Conservation (phyloP, 2,797 vertebrate species). For the Typhlichthys subterraneus region DNA sequence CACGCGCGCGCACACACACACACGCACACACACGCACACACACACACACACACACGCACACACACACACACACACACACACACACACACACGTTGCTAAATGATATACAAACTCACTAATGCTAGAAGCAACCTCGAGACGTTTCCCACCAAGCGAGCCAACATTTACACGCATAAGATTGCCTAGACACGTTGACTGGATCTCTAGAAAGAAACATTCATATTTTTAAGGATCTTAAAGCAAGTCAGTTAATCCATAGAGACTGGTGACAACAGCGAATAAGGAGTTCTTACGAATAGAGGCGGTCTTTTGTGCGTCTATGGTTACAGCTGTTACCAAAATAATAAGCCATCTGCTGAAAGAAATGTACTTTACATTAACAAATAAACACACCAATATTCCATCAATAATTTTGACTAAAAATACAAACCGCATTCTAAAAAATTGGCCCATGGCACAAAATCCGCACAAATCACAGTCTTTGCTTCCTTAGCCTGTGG, state of each 20-base stretch:
- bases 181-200: slow-evolving; percentile 62
- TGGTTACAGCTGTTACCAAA: slow-evolving; percentile 24
- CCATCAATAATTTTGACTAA: accelerated
- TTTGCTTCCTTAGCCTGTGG: neutral
- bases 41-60: too few species aligned
- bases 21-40: neutral
- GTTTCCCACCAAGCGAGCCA: slow-evolving; percentile 44
- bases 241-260: neutral
- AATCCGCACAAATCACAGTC: neutral
- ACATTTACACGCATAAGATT: slow-evolving; percentile 62
- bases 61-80: neutral
- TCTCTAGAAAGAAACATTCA: slow-evolving; percentile 27
- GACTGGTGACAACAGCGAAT: neutral
- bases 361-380: slow-evolving; percentile 13
- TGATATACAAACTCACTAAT: slow-evolving; percentile 38
- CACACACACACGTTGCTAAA: neutral
- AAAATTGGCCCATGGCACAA: slow-evolving; percentile 46
- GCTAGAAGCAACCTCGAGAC: slow-evolving; percentile 57
- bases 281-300: slow-evolving; percentile 40
- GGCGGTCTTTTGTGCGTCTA: slow-evolving; percentile 36
- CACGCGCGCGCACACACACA: too few species aligned
- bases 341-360: slow-evolving; percentile 55
- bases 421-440: slow-evolving; percentile 47
- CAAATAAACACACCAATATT: neutral
- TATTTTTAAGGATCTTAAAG: neutral